These are phyloP conservation scores for Pemphredon lugubris DNA, from an alignment of 2,888 invertebrate species.

Conservation along the genomic window DNA sequence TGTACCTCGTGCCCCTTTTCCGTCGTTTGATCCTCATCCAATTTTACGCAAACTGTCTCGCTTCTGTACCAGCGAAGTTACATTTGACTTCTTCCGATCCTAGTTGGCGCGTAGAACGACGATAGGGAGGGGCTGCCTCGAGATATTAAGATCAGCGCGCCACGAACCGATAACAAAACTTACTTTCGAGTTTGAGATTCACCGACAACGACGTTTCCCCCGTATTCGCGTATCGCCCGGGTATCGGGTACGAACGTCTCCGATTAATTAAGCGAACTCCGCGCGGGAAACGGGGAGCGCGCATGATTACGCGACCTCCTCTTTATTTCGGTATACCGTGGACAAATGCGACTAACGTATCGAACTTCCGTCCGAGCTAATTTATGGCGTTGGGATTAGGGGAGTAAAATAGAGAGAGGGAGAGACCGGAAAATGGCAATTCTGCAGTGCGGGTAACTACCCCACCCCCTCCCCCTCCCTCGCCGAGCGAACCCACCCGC, in stretches of 20 bases:
- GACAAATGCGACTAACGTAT: constrained; percentile 73
- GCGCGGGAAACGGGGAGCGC: constrained; percentile 13
- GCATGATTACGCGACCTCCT: constrained; percentile 49
- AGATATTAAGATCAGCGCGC: too few relatives aligned
- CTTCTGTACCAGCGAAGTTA: too few relatives aligned
- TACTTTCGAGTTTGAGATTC: background rate
- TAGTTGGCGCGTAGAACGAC: too few relatives aligned
- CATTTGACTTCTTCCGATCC: too few relatives aligned
- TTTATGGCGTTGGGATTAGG: constrained; percentile 76
- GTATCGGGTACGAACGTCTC: background rate
- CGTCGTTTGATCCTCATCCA: too few relatives aligned
- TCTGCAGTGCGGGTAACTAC: constrained; percentile 73
- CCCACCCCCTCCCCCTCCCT: constrained; percentile 57
- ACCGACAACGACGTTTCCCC: background rate
- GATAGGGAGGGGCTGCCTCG: too few relatives aligned
- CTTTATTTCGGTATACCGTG: constrained; percentile 66
- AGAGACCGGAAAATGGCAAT: constrained; percentile 75
- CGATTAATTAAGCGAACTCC: constrained; percentile 24
- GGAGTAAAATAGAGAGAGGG: constrained; percentile 68
- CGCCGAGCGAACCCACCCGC: constrained; percentile 32
- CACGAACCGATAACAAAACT: too few relatives aligned
- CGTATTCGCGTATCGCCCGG: too few relatives aligned
- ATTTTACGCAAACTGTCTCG: too few relatives aligned
- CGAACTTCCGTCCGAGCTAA: constrained; percentile 74
- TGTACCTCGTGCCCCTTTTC: too few relatives aligned